phyloP scores from a whole-genome alignment of 2,797 vertebrate genomes.

The Aplochiton taeniatus region DNA sequence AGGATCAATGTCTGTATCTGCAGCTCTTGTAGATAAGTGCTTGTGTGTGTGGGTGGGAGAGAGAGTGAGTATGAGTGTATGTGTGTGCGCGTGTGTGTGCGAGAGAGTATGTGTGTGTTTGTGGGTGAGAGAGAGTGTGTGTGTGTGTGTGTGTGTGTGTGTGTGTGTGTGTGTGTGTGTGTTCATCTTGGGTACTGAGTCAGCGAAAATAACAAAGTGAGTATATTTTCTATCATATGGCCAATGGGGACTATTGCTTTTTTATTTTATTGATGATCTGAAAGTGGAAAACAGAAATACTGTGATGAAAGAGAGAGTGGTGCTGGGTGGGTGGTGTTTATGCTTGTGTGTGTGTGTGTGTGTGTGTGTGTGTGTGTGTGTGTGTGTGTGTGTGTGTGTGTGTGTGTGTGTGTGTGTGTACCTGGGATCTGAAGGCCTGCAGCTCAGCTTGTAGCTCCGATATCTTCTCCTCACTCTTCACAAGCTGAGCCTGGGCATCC shows the following conservation, averaged over 20 bases:
- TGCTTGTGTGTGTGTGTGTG: background rate
- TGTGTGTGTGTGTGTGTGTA: constrained; percentile 52
- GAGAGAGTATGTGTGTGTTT: too few species aligned
- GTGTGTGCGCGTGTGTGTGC: too few species aligned
- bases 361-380: background rate
- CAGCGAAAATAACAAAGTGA: constrained; percentile 54
- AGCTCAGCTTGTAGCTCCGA: constrained; percentile 86
- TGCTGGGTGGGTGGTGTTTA: background rate
- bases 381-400: background rate
- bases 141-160: background rate
- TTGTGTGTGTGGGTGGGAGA: too few species aligned
- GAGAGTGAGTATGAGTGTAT: background rate
- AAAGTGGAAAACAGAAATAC: too few species aligned
- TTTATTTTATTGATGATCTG: too few species aligned
- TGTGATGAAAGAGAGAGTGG: too few species aligned
- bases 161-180: background rate
- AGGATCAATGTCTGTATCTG: too few species aligned
- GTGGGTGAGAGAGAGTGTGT: constrained; percentile 5
- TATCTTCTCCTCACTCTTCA: constrained; percentile 88
- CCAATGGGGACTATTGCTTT: too few species aligned
- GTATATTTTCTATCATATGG: constrained; percentile 84
- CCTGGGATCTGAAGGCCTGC: constrained; percentile 88
- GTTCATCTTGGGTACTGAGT: constrained; percentile 10
- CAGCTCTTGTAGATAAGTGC: too few species aligned
- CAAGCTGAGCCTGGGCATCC: constrained; percentile 86